Conservation (phyloP, 1,140 invertebrate genomes). For the Brachionus koreanus region DNA sequence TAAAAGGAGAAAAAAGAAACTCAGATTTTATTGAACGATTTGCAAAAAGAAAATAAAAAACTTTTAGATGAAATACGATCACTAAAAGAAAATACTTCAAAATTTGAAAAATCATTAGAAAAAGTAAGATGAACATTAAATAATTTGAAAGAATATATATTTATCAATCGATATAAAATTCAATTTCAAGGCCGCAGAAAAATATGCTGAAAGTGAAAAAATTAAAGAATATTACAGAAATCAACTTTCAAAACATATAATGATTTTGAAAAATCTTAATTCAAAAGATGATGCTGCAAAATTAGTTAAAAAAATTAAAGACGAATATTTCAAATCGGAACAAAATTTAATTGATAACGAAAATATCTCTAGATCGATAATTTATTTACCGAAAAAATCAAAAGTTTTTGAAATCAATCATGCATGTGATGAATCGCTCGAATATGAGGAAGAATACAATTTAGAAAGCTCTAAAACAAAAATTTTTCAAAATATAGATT, state of each 20-base stretch:
- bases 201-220: slow-evolving; percentile 6
- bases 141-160: too few relatives aligned
- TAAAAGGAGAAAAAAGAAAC: neutral
- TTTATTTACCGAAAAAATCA: too few relatives aligned
- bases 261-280: neutral
- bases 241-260: neutral
- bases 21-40: neutral
- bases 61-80: neutral
- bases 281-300: neutral
- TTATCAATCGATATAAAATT: too few relatives aligned
- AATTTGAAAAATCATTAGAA: slow-evolving; percentile 6
- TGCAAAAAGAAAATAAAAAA: neutral
- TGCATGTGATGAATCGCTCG: too few relatives aligned
- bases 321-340: neutral
- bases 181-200: neutral
- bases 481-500: neutral
- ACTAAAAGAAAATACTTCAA: neutral
- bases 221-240: neutral
- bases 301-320: neutral
- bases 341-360: neutral
- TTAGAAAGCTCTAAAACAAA: neutral
- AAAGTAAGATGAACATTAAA: neutral
- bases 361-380: neutral
- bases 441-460: too few relatives aligned
- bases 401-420: too few relatives aligned